Evolutionary conservation across 1,140 invertebrate genomes (phyloP), one percentile per base, ranked within the genome.

Genomic region (Bombus waltoni): DNA sequence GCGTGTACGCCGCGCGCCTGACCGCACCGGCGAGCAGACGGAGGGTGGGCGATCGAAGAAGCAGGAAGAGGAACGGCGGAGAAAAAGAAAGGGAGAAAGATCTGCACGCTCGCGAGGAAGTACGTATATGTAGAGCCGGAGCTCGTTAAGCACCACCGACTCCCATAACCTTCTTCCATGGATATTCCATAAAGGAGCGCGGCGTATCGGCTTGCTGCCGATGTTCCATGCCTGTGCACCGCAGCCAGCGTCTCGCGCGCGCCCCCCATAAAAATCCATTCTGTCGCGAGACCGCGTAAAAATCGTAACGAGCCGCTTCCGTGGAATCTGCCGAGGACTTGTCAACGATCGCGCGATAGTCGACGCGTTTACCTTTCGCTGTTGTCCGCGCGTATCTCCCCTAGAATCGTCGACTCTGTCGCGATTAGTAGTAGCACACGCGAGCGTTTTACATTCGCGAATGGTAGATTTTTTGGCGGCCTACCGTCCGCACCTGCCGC

Each of bases 171-270:
- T 75, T 82, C 42, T 47, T 73, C 74, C 82, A 22, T 38, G 70
- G 72, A 72, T 89, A 81, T 89, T 85, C 82, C 86, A 81, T 83
- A 88, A 90, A 83, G 83, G 62, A 81, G 42, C 38, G 10, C 40
- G 28, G 3, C 22, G 62, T 57, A 66, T 38, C 65, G 70, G 10
- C 13, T 42, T 35, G 9, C 66, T 42, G 38, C 44, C 71, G 66
- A n/a, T 66, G n/a, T 32, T 66, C 5, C 65, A 15, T 66, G 65
- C 65, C 65, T 25, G 9, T 4, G 25, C 66, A 22, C 35, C 3
- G 2, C 35, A 38, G 9, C 22, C 35, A 13, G 22, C 35, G 42
- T 38, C n/a, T 40, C n/a, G 38, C 65, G 28, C 32, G 32, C 32
- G 32, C 32, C 22, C 47, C n/a, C 35, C 74, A 6, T 68, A 59